Base-by-base conservation (phyloP, 2,113 vertebrate species). In the Rynchops niger region DNA sequence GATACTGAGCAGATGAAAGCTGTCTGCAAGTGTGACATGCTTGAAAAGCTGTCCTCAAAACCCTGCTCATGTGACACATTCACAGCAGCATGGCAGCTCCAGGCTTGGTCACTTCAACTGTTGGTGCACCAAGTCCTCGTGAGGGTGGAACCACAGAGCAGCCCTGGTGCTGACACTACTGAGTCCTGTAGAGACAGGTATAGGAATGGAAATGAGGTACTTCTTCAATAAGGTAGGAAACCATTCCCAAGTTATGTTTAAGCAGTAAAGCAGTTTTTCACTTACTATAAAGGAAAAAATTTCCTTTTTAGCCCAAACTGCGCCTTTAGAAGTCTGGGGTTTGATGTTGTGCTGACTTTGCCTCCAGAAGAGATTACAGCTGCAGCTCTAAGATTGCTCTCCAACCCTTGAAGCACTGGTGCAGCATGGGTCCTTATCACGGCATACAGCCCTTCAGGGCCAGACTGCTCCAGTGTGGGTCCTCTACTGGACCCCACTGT, bases 41-140 rank as follows among this genome's bases (percentile, higher is more conserved):
- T n/a, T 70, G 43, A 70, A 87, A 95, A 84, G 8, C 13, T 70
- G 52, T 53, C 23, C 52, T 11, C 49, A 52, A 47, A 86, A 21
- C 12, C 4, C 6, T 5, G 9, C 25, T 38, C 18, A 14, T 45
- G 53, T 4, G 5, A 29, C 16, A 40, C 0, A 0, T 43, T 61
- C 52, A 34, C 21, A 90, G 50, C 34, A 66, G 11, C 5, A 7
- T 11, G 20, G 9, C 65, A 76, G 18, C 40, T 71, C 56, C 27
- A 20, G 55, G 30, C 13, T 43, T 8, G 1, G 45, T 43, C 32
- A 56, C 45, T 36, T 73, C 18, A 15, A 1, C 5, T 0, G 0
- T 3, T 38, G 34, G 13, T 47, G 20, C 8, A 43, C 14, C 5
- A 8, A 22, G 14, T 47, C 23, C 27, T 62, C 0, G 0, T 23